Evolutionary conservation across 2,888 invertebrate genomes (phyloP).

Genomic region (Andrena marginata): DNA sequence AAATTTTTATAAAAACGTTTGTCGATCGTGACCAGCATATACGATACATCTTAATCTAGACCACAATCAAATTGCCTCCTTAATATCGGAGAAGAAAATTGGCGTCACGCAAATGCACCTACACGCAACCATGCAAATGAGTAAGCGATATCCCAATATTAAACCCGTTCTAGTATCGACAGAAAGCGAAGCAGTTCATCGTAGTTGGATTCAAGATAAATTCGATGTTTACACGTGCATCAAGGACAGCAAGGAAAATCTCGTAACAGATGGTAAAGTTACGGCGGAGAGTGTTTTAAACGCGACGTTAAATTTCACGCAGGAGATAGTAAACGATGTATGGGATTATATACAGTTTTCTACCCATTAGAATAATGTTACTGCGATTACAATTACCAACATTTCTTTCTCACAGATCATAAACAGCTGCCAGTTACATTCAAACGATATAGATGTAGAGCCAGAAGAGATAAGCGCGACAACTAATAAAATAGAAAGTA

Average conservation of each 20-base stretch:
- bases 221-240: slow-evolving; percentile 77
- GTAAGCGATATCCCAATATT: slow-evolving; percentile 80
- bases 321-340: slow-evolving; percentile 70
- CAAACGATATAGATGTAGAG: slow-evolving; percentile 48
- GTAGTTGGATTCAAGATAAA: slow-evolving; percentile 77
- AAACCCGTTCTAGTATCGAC: slow-evolving; percentile 82
- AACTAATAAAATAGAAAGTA: slow-evolving; percentile 59
- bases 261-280: slow-evolving; percentile 65
- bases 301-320: slow-evolving; percentile 64
- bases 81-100: slow-evolving; percentile 77
- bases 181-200: slow-evolving; percentile 79
- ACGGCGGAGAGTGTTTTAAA: slow-evolving; percentile 19
- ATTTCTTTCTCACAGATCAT: slow-evolving; percentile 46
- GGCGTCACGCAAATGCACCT: slow-evolving; percentile 84
- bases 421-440: slow-evolving; percentile 55
- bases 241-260: slow-evolving; percentile 72
- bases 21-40: neutral
- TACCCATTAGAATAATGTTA: neutral
- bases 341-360: slow-evolving; percentile 6
- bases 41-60: slow-evolving; percentile 70
- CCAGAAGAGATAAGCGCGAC: slow-evolving; percentile 54
- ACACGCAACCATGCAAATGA: slow-evolving; percentile 82
- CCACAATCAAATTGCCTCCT: slow-evolving; percentile 79
- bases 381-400: slow-evolving; percentile 11
- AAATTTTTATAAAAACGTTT: neutral